phyloP scores from a whole-genome alignment of 2,797 vertebrate genomes.

The Sebastes steindachneri region DNA sequence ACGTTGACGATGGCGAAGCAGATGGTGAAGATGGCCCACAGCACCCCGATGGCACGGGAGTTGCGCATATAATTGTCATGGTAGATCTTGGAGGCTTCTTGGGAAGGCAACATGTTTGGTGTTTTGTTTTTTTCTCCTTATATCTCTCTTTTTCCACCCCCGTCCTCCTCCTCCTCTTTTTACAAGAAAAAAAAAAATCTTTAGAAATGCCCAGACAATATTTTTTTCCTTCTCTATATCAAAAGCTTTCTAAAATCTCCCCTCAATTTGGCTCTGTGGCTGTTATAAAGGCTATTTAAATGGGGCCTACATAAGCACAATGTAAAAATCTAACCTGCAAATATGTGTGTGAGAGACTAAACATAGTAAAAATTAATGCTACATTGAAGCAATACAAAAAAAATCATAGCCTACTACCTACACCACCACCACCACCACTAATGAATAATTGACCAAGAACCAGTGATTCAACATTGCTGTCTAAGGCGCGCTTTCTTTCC shows the following conservation, averaged over 20 bases:
- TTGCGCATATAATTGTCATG: constrained; percentile 96
- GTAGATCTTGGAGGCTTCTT: constrained; percentile 96
- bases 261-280: constrained; percentile 38
- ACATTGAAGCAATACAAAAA: constrained; percentile 68
- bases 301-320: constrained; percentile 57
- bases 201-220: neutral
- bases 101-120: constrained; percentile 92
- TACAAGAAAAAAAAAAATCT: neutral
- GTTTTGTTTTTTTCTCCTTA: constrained; percentile 1
- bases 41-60: constrained; percentile 94
- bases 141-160: constrained; percentile 35
- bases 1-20: constrained; percentile 98
- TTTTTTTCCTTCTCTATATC: neutral
- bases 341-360: constrained; percentile 28
- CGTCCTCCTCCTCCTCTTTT: constrained; percentile 13
- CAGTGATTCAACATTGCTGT: constrained; percentile 76
- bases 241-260: constrained; percentile 4
- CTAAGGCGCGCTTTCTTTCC: constrained; percentile 69
- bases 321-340: constrained; percentile 34
- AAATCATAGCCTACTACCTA: constrained; percentile 65
- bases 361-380: constrained; percentile 58
- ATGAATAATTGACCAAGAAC: constrained; percentile 75
- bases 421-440: constrained; percentile 24
- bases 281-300: constrained; percentile 43
- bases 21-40: constrained; percentile 98